Percentiles rank a stretch among this genome's conserved stretches.
These are phyloP conservation scores for Dysmachus trigonus DNA, from an alignment of 2,888 invertebrate genomes.

Conservation along the genomic window DNA sequence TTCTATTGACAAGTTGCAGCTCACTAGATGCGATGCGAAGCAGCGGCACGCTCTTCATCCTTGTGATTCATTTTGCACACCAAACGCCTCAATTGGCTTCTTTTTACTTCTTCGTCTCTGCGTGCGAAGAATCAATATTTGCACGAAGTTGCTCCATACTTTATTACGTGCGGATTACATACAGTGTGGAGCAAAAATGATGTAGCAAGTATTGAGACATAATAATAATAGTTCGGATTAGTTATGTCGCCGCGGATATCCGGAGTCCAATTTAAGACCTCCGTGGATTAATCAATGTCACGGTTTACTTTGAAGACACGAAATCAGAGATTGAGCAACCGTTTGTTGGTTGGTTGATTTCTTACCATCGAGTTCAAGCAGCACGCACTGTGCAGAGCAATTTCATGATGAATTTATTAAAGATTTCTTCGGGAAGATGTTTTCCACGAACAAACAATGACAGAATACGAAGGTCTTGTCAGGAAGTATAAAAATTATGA, in stretches of 20 bases:
- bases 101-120: not conserved
- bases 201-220: not conserved
- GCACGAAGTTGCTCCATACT: not conserved
- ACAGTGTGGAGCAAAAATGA: not conserved
- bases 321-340: not conserved
- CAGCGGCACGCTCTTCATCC: not conserved
- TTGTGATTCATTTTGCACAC: not conserved
- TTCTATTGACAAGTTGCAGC: not conserved
- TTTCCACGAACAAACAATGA: not conserved
- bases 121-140: not conserved
- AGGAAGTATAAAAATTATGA: not conserved
- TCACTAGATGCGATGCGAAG: not conserved
- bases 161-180: not conserved
- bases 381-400: not conserved
- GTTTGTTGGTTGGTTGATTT: too few species aligned
- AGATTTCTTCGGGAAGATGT: not conserved
- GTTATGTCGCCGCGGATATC: not conserved
- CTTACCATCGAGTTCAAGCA: not conserved
- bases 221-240: not conserved
- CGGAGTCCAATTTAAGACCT: not conserved
- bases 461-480: too few species aligned
- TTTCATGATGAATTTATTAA: not conserved
- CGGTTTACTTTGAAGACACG: not conserved
- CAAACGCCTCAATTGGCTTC: not conserved
- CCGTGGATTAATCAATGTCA: not conserved